Evolutionary conservation across 2,113 vertebrate genomes (phyloP).

Genomic region (Pachyramphus minor): DNA sequence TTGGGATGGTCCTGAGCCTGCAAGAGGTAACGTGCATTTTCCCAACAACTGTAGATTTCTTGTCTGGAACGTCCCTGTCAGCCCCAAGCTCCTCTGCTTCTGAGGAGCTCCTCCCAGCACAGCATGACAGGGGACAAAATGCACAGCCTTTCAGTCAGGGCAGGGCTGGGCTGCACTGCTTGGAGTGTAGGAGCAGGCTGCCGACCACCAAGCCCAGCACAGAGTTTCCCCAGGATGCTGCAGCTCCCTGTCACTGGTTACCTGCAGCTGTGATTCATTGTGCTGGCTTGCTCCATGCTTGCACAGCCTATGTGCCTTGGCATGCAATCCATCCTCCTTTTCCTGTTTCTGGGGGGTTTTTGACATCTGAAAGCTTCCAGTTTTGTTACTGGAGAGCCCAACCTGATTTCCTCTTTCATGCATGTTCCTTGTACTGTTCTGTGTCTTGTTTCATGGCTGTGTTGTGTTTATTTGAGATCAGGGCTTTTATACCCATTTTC

Average conservation of each 20-base stretch:
- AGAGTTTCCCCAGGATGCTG: background rate
- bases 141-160: background rate
- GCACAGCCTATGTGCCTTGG: background rate
- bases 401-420: background rate
- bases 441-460: background rate
- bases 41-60: background rate
- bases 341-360: background rate
- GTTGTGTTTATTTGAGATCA: background rate
- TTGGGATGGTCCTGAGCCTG: background rate
- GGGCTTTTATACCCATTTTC: background rate
- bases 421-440: background rate
- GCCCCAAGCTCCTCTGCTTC: rapidly evolving
- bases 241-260: background rate
- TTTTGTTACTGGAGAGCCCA: slow-evolving; percentile 6
- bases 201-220: background rate
- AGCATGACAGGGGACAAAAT: background rate
- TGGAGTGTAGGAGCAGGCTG: background rate
- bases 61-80: background rate
- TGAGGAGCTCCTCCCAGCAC: background rate
- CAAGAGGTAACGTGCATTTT: background rate
- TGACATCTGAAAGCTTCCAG: slow-evolving; percentile 22
- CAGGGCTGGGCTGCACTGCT: background rate
- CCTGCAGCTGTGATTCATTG: background rate
- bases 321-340: background rate
- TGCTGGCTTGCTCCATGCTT: background rate